Percentiles rank a stretch among this genome's conserved stretches.
phyloP scores from a whole-genome alignment of 2,113 vertebrate species.

The Ploceus nigricollis region DNA sequence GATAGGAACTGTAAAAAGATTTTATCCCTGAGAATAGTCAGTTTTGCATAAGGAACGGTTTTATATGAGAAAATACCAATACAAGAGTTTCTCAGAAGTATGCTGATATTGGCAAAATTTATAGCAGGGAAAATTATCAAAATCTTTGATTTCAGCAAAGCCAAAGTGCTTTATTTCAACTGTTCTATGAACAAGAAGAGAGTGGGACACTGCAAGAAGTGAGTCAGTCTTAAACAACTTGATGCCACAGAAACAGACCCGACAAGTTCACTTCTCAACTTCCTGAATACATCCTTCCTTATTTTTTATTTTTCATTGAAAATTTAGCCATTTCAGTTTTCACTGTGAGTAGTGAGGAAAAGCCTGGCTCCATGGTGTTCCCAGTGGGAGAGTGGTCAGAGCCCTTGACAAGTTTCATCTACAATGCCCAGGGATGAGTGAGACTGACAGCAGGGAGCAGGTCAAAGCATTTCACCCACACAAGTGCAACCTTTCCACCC shows the following conservation, averaged over 20 bases:
- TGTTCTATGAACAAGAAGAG: not conserved
- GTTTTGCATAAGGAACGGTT: conserved; percentile 14
- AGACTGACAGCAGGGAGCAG: not conserved
- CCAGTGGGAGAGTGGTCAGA: not conserved
- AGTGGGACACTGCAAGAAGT: not conserved
- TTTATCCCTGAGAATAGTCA: not conserved
- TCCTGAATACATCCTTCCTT: not conserved
- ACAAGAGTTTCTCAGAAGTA: not conserved
- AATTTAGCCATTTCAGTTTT: not conserved
- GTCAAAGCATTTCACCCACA: not conserved
- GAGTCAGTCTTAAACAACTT: not conserved
- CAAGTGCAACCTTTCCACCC: not conserved
- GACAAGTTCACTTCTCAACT: not conserved
- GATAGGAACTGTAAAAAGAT: conserved; percentile 29
- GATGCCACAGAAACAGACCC: not conserved
- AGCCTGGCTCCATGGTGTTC: fast-evolving
- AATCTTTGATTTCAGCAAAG: not conserved
- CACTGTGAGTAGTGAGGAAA: not conserved
- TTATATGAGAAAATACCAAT: not conserved
- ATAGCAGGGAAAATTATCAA: not conserved
- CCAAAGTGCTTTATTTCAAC: not conserved
- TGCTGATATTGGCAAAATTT: not conserved
- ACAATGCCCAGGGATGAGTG: fast-evolving
- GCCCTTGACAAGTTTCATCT: not conserved
- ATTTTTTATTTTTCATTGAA: not conserved